Percentiles rank a stretch among this genome's conserved stretches.
These are phyloP conservation scores for Tautogolabrus adspersus DNA, from an alignment of 2,113 vertebrate genomes.

Conservation along the genomic window DNA sequence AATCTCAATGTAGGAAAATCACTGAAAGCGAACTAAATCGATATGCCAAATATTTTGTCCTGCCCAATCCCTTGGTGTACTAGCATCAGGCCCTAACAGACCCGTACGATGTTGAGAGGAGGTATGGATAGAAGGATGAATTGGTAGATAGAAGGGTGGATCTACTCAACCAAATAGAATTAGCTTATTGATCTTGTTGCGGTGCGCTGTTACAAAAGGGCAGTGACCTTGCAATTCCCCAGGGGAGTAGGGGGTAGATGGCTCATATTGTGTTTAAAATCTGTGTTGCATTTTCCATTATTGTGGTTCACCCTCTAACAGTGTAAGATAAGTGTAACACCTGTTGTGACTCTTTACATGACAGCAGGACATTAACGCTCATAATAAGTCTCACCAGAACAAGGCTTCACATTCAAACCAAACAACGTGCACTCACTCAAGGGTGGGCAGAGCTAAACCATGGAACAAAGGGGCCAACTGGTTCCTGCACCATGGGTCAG, in stretches of 20 bases:
- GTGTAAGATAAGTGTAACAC: neutral
- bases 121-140: neutral
- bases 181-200: constrained; percentile 18
- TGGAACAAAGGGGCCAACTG: neutral
- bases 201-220: neutral
- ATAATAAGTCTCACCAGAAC: constrained; percentile 19
- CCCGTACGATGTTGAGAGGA: neutral
- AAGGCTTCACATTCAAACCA: neutral
- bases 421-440: neutral
- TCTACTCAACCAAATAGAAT: constrained; percentile 6
- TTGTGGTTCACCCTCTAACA: constrained; percentile 11
- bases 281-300: constrained; percentile 4
- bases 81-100: too few relatives aligned
- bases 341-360: constrained; percentile 18
- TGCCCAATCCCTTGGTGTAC: too few relatives aligned
- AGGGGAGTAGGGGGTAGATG: neutral
- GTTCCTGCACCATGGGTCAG: neutral
- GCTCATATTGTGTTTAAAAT: neutral
- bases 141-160: neutral
- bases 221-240: neutral
- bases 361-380: neutral
- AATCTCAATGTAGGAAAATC: too few relatives aligned
- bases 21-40: too few relatives aligned
- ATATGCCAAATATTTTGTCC: too few relatives aligned
- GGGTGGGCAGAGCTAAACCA: neutral